Conservation (phyloP, 2,113 vertebrate genomes). For the Anolis carolinensis region DNA sequence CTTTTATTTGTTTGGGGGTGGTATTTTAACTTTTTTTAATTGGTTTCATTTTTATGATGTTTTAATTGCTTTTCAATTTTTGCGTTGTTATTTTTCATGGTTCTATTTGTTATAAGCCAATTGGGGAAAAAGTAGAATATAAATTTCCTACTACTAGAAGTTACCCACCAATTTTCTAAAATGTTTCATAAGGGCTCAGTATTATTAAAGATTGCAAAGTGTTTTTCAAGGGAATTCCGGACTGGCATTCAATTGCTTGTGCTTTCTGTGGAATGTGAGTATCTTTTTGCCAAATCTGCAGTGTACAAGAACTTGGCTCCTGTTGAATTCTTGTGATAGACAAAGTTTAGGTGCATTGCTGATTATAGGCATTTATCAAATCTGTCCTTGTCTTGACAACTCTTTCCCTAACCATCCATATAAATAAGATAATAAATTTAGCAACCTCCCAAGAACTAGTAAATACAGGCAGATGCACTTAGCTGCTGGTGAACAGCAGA, state of each 20-base stretch:
- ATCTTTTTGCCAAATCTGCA: background rate
- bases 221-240: background rate
- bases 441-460: constrained; percentile 80
- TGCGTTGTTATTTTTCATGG: too few relatives aligned
- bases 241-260: background rate
- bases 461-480: constrained; percentile 82
- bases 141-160: background rate
- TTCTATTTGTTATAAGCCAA: too few relatives aligned
- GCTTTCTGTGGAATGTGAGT: background rate
- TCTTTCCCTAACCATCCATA: constrained; percentile 65
- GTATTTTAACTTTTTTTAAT: too few relatives aligned
- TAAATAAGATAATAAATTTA: constrained; percentile 84
- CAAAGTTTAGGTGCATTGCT: constrained; percentile 38
- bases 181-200: background rate
- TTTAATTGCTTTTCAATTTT: too few relatives aligned
- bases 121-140: too few relatives aligned
- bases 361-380: constrained; percentile 70
- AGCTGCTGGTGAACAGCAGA: constrained; percentile 81
- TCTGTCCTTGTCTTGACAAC: constrained; percentile 72
- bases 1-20: too few relatives aligned
- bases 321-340: constrained; percentile 5
- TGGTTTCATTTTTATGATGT: too few relatives aligned
- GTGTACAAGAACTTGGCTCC: constrained; percentile 7
- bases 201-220: background rate
- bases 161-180: background rate